A percentile compares a stretch with the other conserved stretches of the same genome.
phyloP scores from a whole-genome alignment of 2,113 vertebrate species.

The Electrona antarctica region DNA sequence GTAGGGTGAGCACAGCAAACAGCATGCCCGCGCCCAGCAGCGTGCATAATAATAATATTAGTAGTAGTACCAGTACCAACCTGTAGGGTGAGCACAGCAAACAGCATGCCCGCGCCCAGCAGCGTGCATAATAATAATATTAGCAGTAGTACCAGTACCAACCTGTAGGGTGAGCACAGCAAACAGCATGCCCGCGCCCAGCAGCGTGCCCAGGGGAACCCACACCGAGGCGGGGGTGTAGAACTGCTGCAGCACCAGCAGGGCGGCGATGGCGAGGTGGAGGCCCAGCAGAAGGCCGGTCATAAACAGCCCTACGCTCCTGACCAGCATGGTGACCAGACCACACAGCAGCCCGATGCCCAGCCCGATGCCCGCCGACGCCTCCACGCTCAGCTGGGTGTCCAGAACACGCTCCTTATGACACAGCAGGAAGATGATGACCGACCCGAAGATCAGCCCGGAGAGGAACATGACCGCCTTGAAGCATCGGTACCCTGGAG shows the following conservation, averaged over 20 bases:
- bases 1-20: conserved; percentile 85
- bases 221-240: conserved; percentile 84
- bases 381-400: conserved; percentile 88
- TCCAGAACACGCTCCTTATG: conserved; percentile 88
- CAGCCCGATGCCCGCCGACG: conserved; percentile 86
- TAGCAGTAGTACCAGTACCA: too few relatives aligned
- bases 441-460: conserved; percentile 86
- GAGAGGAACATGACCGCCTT: conserved; percentile 92
- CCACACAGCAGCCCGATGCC: conserved; percentile 89
- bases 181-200: conserved; percentile 85
- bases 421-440: conserved; percentile 88
- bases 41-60: too few relatives aligned
- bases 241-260: conserved; percentile 82
- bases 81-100: conserved; percentile 85
- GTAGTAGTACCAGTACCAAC: too few relatives aligned
- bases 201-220: conserved; percentile 84
- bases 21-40: conserved; percentile 85
- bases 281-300: conserved; percentile 88
- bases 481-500: conserved; percentile 88
- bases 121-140: too few relatives aligned
- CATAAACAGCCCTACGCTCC: conserved; percentile 90
- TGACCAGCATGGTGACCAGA: conserved; percentile 88
- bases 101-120: conserved; percentile 84
- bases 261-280: conserved; percentile 79
- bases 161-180: conserved; percentile 83